A percentile compares a stretch with the other conserved stretches of the same genome.
Evolutionary conservation across 2,797 vertebrate species (phyloP).

Genomic region (Arnoldichthys spilopterus): DNA sequence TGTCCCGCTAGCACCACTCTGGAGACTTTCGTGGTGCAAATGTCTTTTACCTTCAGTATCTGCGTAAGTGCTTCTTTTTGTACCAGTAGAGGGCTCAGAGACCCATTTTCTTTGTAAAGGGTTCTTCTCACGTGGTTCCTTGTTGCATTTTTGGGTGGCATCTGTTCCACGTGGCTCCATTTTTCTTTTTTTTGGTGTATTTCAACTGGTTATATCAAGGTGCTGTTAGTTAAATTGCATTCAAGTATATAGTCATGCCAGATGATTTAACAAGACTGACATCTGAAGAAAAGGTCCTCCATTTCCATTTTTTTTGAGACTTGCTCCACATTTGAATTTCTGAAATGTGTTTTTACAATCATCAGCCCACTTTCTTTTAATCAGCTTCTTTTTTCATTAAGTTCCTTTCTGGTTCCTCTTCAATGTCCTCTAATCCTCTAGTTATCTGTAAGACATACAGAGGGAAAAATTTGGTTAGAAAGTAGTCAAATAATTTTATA

Average conservation of each 20-base stretch:
- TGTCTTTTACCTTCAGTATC: slow-evolving; percentile 84
- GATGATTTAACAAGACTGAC: slow-evolving; percentile 76
- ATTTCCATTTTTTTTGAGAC: slow-evolving; percentile 75
- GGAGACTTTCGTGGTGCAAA: slow-evolving; percentile 83
- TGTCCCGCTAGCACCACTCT: slow-evolving; percentile 73
- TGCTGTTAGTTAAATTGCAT: slow-evolving; percentile 76
- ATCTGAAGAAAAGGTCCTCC: slow-evolving; percentile 76
- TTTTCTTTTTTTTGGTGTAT: slow-evolving; percentile 69
- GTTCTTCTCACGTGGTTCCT: slow-evolving; percentile 88
- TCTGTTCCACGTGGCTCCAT: slow-evolving; percentile 92
- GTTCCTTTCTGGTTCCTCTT: slow-evolving; percentile 34
- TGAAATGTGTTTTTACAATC: slow-evolving; percentile 54
- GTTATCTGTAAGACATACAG: slow-evolving; percentile 33
- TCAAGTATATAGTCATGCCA: slow-evolving; percentile 76
- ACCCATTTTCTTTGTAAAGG: slow-evolving; percentile 89
- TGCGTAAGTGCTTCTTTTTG: slow-evolving; percentile 89
- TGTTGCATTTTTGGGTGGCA: slow-evolving; percentile 88
- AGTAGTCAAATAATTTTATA: not conserved
- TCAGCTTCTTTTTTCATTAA: slow-evolving; percentile 38
- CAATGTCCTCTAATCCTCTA: slow-evolving; percentile 49
- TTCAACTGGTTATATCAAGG: slow-evolving; percentile 55
- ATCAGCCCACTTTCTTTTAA: slow-evolving; percentile 64
- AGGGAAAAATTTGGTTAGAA: not conserved
- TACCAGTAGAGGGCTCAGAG: slow-evolving; percentile 86
- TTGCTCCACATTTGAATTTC: slow-evolving; percentile 63